Percentiles rank a stretch among this genome's conserved stretches.
phyloP scores from a whole-genome alignment of 2,888 invertebrate species.

The Agrochola lychnidis region DNA sequence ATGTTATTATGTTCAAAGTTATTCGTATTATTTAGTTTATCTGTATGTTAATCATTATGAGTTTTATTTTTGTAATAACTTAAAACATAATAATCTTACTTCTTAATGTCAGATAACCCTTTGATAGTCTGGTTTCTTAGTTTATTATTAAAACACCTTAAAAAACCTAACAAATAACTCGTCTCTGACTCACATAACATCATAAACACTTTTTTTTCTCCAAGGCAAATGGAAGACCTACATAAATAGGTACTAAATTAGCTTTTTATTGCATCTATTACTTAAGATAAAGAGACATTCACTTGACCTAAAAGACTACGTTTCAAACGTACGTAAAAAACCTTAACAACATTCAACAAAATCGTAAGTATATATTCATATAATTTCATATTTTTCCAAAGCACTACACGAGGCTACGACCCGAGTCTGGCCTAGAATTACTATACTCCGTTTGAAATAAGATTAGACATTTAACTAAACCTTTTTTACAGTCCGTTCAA shows the following conservation, averaged over 20 bases:
- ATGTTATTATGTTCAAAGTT: not conserved
- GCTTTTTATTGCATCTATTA: constrained; percentile 43
- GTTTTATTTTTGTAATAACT: not conserved
- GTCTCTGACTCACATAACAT: not conserved
- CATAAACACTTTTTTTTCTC: not conserved
- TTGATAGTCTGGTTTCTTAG: not conserved
- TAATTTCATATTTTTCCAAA: constrained; percentile 6
- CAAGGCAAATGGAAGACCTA: not conserved
- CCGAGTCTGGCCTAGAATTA: constrained; percentile 21
- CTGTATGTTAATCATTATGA: not conserved
- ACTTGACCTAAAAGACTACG: constrained; percentile 38
- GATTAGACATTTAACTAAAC: too few relatives aligned
- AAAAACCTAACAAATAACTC: not conserved
- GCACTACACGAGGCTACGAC: not conserved
- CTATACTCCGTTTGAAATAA: too few relatives aligned
- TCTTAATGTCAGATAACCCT: not conserved
- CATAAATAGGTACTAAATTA: constrained; percentile 27
- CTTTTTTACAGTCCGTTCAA: too few relatives aligned
- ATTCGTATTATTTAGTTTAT: not conserved
- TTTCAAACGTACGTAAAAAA: not conserved
- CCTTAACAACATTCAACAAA: constrained; percentile 16
- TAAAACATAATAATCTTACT: not conserved
- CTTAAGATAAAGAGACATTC: constrained; percentile 30
- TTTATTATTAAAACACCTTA: not conserved
- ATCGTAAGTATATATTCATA: not conserved